Percentiles rank a stretch among this genome's conserved stretches.
These are phyloP conservation scores for Copidosoma floridanum DNA, from an alignment of 1,140 invertebrate species.

Conservation along the genomic window DNA sequence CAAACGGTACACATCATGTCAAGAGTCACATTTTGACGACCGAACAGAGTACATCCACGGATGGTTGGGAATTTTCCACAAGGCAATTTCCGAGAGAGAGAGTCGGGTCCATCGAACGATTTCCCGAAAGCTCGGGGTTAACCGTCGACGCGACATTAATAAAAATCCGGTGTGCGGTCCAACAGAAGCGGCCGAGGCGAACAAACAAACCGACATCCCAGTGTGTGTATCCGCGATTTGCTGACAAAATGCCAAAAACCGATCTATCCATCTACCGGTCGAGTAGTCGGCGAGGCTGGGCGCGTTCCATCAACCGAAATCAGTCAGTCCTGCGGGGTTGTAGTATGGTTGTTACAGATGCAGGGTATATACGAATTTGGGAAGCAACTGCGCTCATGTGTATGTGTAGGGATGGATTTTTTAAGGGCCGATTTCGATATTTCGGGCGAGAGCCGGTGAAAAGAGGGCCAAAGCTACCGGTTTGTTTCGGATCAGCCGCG, in stretches of 20 bases:
- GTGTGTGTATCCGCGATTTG: neutral
- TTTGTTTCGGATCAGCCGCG: no score
- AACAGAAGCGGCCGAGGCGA: no score
- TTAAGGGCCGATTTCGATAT: constrained; percentile 42
- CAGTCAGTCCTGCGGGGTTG: no score
- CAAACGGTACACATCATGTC: no score
- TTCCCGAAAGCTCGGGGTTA: constrained; percentile 7
- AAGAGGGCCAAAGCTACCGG: constrained; percentile 26
- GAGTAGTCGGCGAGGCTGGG: no score
- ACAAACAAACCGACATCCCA: constrained; percentile 21
- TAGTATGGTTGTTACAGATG: no score
- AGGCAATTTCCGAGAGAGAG: no score
- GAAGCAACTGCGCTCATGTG: no score
- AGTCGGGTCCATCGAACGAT: neutral
- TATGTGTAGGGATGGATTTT: constrained; percentile 46
- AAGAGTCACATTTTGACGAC: no score
- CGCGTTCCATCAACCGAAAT: constrained; percentile 13
- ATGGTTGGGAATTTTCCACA: no score
- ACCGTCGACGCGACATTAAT: constrained; percentile 10
- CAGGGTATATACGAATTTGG: no score
- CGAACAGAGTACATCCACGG: no score
- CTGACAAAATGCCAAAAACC: constrained; percentile 8
- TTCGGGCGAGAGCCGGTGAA: constrained; percentile 27
- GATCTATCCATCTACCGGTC: constrained; percentile 5
- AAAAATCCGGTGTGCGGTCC: constrained; percentile 4